Evolutionary conservation across 2,888 invertebrate genomes (phyloP), one percentile per base, ranked within the genome.

Genomic region (Drosophila niveifrons): DNA sequence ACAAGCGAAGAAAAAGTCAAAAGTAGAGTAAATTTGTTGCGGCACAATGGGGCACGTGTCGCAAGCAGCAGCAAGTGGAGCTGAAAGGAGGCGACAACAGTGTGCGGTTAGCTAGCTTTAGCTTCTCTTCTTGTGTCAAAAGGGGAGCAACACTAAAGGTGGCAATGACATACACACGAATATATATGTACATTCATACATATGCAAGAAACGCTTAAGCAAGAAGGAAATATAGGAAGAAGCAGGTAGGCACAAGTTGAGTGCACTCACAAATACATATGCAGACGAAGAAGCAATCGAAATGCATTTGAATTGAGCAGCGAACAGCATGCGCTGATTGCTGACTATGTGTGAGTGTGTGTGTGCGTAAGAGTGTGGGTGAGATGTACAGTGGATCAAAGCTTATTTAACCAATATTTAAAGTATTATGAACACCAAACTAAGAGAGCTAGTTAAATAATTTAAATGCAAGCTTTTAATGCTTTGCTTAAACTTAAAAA

Each of bases 271-370:
- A 58, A 55, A 66, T 48, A 73, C 62, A 57, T 57, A 46, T 63
- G 57, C 67, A 59, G 50, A 23, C 57, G 70, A 63, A 80, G 72
- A 59, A 80, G 86, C 86, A 78, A 88, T 86, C 78, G 88, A 88
- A 85, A 78, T 86, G 87, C 88, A 88, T 85, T 88, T 77, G 81
- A 77, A 83, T 85, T 75, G 66, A 81, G 84, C 81, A 72, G 68
- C 67, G 50, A 69, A 47, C 36, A n/a, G 28, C 34, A 48, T 55
- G 63, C 68, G 62, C 48, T 78, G 78, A 73, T 78, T 73, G 77
- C 71, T 51, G 50, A 18, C 23, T 61, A 34, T 29, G 36, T 46
- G 18, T 47, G 34, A 57, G 58, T 34, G 43, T 58, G 41, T 48
- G 47, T 58, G 57, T 59, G 8, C 46, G 28, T 41, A 11, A n/a